phyloP scores from a whole-genome alignment of 2,888 invertebrate genomes.

The Leptinotarsa juncta region DNA sequence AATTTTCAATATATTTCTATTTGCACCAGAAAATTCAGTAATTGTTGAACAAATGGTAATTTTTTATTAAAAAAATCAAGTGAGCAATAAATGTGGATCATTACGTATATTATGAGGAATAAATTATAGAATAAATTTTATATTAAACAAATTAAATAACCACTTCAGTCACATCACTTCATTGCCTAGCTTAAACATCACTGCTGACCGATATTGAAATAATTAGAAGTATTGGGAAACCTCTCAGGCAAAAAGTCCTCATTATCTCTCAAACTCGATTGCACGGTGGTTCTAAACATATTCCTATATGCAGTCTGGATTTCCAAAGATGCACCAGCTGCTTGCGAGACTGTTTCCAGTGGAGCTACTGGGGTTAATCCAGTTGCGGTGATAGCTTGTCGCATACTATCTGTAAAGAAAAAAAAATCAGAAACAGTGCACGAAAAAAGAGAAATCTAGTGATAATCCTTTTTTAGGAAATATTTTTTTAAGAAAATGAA shows the following conservation, averaged over 20 bases:
- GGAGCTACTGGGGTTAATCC: slow-evolving; percentile 66
- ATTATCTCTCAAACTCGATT: slow-evolving; percentile 66
- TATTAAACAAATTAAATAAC: not conserved
- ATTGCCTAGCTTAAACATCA: slow-evolving; percentile 18
- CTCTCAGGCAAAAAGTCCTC: slow-evolving; percentile 64
- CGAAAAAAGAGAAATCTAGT: too few relatives aligned
- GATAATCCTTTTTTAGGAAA: too few relatives aligned
- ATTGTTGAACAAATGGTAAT: not conserved
- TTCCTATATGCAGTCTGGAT: slow-evolving; percentile 69
- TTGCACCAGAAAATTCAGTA: not conserved
- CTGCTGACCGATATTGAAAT: slow-evolving; percentile 55
- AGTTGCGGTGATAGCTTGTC: slow-evolving; percentile 67
- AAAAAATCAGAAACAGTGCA: not conserved
- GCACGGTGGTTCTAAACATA: slow-evolving; percentile 66
- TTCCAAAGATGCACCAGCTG: slow-evolving; percentile 66
- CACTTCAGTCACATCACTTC: slow-evolving; percentile 8
- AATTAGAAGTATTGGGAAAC: slow-evolving; percentile 64
- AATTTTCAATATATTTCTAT: not conserved
- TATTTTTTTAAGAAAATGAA: not conserved
- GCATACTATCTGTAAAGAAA: slow-evolving; percentile 58
- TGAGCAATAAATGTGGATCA: slow-evolving; percentile 9
- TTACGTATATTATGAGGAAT: slow-evolving; percentile 11
- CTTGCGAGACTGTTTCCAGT: slow-evolving; percentile 67
- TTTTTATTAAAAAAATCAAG: not conserved
- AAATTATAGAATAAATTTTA: slow-evolving; percentile 18